Evolutionary conservation across 2,888 invertebrate species (phyloP).

Genomic region (Punctoribates punctum): DNA sequence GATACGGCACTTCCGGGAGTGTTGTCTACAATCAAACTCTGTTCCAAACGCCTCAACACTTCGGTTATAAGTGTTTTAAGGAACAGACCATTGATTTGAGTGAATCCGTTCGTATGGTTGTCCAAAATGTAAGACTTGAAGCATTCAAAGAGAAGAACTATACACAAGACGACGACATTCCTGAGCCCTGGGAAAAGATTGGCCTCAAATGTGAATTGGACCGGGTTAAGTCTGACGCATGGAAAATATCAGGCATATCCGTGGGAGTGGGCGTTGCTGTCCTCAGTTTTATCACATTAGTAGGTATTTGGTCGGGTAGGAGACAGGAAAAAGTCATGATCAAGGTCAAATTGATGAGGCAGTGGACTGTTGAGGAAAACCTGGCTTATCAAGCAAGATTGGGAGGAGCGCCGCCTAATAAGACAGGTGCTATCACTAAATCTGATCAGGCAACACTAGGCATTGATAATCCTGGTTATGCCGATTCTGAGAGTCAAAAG

Average conservation of each 20-base stretch:
- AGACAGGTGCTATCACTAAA: not conserved
- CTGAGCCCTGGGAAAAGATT: conserved; percentile 13
- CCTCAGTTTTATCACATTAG: not conserved
- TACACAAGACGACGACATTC: too few species aligned
- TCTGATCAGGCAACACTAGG: not conserved
- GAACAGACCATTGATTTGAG: not conserved
- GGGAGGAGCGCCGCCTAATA: not conserved
- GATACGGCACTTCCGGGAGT: not conserved
- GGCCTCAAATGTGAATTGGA: conserved; percentile 11
- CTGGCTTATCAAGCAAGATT: not conserved
- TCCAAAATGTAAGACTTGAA: conserved; percentile 1
- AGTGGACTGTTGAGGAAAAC: conserved; percentile 17
- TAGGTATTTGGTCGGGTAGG: conserved; percentile 3
- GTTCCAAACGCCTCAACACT: not conserved
- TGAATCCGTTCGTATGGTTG: not conserved
- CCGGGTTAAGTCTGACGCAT: not conserved
- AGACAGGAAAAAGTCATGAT: not conserved
- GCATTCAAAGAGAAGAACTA: not conserved
- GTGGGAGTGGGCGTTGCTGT: not conserved
- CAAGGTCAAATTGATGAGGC: conserved; percentile 17
- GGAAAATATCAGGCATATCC: not conserved
- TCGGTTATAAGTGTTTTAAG: conserved; percentile 8
- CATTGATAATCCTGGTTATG: not conserved
- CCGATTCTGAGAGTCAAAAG: not conserved
- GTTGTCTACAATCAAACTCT: not conserved